Base-by-base conservation (phyloP, 2,113 vertebrate genomes). In the Solea senegalensis region DNA sequence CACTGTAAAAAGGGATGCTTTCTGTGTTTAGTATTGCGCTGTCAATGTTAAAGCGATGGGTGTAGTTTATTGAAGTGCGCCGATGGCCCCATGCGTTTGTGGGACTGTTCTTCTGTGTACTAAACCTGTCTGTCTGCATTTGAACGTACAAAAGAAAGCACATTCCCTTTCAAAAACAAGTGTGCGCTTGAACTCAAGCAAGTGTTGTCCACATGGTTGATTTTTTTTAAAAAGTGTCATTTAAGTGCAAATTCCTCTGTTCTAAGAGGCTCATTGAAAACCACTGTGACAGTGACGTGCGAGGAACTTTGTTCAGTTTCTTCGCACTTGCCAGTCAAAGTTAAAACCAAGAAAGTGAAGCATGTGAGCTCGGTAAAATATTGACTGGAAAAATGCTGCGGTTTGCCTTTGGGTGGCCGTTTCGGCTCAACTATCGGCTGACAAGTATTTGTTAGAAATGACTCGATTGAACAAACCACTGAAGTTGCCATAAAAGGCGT, bases 401-500 rank as follows among this genome's bases (percentile, higher is more conserved):
- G 26, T 16, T 46, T 41, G 8, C 13, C 43, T 56, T 52, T n/a
- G 68, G 46, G 52, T 43, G 46, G 52, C 15, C 12, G 68, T 63
- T 1, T 71, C 62, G 62, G 67, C n/a, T 57, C 27, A 7, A 40
- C 50, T 46, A 11, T 75, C n/a, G n/a, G 50, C 61, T 53, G 21
- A 21, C 21, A 21, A 21, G 21, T 21, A 21, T 21, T 21, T 21
- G 21, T 21, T 61, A 71, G 11, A 66, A 71, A 54, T 68, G 9
- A 10, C 16, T 76, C 44, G 59, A 77, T 73, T 69, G 50, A 73
- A 69, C 64, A 21, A 77, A 61, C 26, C 44, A 73, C 69, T 78
- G 69, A 82, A 65, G 80, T 56, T 69, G 44, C 44, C 45, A 57
- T 82, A 60, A 78, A 73, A 82, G 69, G 21, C 21, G 43, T 26